phyloP scores from a whole-genome alignment of 2,797 vertebrate species.

The Phoxinus dragarum region DNA sequence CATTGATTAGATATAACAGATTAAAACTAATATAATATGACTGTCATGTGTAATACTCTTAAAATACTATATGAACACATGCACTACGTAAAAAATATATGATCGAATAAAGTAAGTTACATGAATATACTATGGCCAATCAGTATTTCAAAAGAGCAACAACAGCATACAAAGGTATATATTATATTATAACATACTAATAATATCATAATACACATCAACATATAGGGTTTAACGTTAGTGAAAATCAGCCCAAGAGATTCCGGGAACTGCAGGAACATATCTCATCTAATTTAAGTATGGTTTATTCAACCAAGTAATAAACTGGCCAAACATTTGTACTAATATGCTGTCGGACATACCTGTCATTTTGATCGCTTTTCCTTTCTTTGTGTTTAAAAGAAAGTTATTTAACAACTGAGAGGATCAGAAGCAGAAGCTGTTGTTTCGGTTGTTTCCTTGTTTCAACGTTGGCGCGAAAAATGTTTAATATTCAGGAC shows the following conservation, averaged over 20 bases:
- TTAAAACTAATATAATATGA: not conserved
- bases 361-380: conserved; percentile 20
- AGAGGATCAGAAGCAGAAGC: not conserved
- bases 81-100: not conserved
- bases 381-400: not conserved
- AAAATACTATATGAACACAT: not conserved
- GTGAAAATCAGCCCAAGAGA: not conserved
- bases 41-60: not conserved
- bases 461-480: conserved; percentile 38
- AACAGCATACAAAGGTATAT: not conserved
- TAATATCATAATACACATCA: not conserved
- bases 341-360: not conserved
- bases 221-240: not conserved
- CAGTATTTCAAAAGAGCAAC: not conserved
- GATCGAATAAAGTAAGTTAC: not conserved
- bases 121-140: not conserved
- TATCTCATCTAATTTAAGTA: too few species aligned
- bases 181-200: not conserved
- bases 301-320: not conserved
- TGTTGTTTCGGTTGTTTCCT: not conserved
- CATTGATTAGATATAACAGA: not conserved
- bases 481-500: conserved; percentile 20
- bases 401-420: not conserved
- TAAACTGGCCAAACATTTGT: not conserved
- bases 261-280: not conserved